Conservation (phyloP, 2,888 invertebrate genomes). For the Leptodirus hochenwartii region DNA sequence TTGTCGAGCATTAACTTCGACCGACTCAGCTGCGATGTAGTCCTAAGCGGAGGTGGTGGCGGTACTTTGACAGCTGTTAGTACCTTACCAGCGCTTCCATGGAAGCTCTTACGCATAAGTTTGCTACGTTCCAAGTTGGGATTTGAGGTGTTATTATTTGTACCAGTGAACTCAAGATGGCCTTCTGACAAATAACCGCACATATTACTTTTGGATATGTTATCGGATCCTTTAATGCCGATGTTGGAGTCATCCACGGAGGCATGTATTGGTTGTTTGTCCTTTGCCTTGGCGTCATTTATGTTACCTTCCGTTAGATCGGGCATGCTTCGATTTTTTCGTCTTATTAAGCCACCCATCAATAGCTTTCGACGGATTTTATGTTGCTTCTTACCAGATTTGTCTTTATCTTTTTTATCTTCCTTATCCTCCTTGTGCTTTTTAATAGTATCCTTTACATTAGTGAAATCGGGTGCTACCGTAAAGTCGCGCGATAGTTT, state of each 20-base stretch:
- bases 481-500: slow-evolving; percentile 55
- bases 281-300: not conserved
- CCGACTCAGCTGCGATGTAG: slow-evolving; percentile 67
- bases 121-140: slow-evolving; percentile 74
- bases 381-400: slow-evolving; percentile 73
- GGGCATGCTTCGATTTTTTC: slow-evolving; percentile 84
- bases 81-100: slow-evolving; percentile 66
- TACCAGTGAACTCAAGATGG: slow-evolving; percentile 58
- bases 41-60: slow-evolving; percentile 67
- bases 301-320: slow-evolving; percentile 65
- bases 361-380: slow-evolving; percentile 72
- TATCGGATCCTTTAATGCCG: slow-evolving; percentile 42
- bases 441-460: slow-evolving; percentile 30
- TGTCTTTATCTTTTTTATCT: slow-evolving; percentile 35
- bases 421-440: slow-evolving; percentile 37
- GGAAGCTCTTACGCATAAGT: slow-evolving; percentile 77
- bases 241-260: slow-evolving; percentile 63
- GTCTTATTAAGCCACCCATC: slow-evolving; percentile 75
- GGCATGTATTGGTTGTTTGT: too few relatives aligned
- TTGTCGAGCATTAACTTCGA: slow-evolving; percentile 41
- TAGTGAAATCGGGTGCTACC: slow-evolving; percentile 33
- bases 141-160: slow-evolving; percentile 41
- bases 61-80: slow-evolving; percentile 71
- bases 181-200: slow-evolving; percentile 79
- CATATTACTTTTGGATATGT: slow-evolving; percentile 26